phyloP scores from a whole-genome alignment of 2,113 vertebrate genomes.

The Pollachius pollachius region DNA sequence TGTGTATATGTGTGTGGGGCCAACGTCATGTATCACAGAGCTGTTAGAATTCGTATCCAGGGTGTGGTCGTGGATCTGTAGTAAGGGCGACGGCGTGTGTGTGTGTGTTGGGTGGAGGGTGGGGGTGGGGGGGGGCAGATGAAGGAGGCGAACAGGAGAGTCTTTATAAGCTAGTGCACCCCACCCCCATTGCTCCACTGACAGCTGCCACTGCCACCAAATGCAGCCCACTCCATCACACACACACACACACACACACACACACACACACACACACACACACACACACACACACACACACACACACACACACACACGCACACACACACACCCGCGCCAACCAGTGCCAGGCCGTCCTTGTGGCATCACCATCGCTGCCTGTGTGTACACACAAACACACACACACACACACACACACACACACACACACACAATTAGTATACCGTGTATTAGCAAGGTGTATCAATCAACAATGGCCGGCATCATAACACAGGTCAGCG shows the following conservation, averaged over 20 bases:
- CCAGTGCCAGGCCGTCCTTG: constrained; percentile 58
- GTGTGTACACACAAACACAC: constrained; percentile 23
- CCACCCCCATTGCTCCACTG: constrained; percentile 26
- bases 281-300: too few relatives aligned
- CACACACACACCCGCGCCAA: not conserved
- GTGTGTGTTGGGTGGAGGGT: not conserved
- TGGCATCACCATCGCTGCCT: constrained; percentile 56
- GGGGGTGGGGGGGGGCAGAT: not conserved
- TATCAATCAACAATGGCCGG: too few relatives aligned
- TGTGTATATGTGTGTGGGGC: not conserved
- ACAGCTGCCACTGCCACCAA: constrained; percentile 70
- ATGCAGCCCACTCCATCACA: constrained; percentile 15
- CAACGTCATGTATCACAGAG: too few relatives aligned
- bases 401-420: too few relatives aligned
- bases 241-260: too few relatives aligned
- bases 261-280: too few relatives aligned
- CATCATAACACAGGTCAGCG: too few relatives aligned
- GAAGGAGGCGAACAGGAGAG: constrained; percentile 50
- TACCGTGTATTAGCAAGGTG: too few relatives aligned
- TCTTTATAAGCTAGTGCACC: constrained; percentile 54
- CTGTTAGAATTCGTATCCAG: too few relatives aligned
- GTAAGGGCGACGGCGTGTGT: too few relatives aligned
- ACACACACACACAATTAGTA: constrained; percentile 65
- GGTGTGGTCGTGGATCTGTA: not conserved
- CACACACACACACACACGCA: too few relatives aligned